Evolutionary conservation across 2,797 vertebrate genomes (phyloP).

Genomic region (Geotrypetes seraphini): DNA sequence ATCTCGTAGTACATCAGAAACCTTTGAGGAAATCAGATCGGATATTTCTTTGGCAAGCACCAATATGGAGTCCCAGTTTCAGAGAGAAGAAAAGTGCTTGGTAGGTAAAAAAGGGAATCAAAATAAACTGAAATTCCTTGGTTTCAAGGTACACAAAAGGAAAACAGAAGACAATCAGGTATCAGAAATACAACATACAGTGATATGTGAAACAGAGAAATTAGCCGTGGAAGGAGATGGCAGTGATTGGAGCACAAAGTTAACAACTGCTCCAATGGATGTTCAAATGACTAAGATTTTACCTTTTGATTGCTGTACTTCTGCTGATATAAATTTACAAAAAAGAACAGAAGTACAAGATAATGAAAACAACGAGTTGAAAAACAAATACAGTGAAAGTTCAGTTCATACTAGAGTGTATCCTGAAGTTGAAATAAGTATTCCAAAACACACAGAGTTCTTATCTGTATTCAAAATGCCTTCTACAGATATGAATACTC

Average conservation of each 20-base stretch:
- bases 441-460: constrained; percentile 44
- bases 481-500: too few species aligned
- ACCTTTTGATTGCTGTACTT: constrained; percentile 19
- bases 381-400: constrained; percentile 33
- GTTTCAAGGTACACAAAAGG: constrained; percentile 57
- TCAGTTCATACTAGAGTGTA: constrained; percentile 16
- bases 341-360: constrained; percentile 11
- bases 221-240: neutral
- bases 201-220: neutral
- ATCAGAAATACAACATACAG: constrained; percentile 6
- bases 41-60: constrained; percentile 77
- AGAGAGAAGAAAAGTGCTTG: constrained; percentile 35
- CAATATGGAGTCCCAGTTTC: constrained; percentile 72
- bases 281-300: constrained; percentile 8
- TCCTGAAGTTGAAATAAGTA: constrained; percentile 43
- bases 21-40: constrained; percentile 62
- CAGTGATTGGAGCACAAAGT: constrained; percentile 4
- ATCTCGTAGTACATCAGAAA: constrained; percentile 91
- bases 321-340: constrained; percentile 5
- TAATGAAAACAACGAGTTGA: constrained; percentile 15
- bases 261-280: neutral
- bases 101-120: constrained; percentile 58
- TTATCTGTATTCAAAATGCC: constrained; percentile 12
- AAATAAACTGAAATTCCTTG: constrained; percentile 56
- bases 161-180: constrained; percentile 38